phyloP scores from a whole-genome alignment of 2,888 invertebrate species.

The Adelphocoris suturalis region DNA sequence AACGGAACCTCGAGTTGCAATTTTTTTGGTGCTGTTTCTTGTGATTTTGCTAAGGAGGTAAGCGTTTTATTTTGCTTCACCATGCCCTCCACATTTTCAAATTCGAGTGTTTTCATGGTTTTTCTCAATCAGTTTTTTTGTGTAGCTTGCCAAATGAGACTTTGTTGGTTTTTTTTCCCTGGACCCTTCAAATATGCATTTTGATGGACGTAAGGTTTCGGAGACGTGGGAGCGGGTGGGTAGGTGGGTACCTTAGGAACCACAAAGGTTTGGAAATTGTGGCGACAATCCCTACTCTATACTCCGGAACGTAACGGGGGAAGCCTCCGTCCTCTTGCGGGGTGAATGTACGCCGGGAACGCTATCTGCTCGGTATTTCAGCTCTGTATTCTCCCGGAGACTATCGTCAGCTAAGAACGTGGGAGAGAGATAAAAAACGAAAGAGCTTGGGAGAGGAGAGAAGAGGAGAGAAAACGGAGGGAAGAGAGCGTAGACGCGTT shows the following conservation, averaged over 20 bases:
- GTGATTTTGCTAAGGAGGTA: no score
- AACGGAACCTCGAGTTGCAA: no score
- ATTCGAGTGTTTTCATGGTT: no score
- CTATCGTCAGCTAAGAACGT: conserved; percentile 39
- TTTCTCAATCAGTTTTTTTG: no score
- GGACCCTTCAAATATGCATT: no score
- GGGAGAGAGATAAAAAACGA: conserved; percentile 38
- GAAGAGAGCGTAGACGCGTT: conserved; percentile 38
- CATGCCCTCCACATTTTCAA: no score
- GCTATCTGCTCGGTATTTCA: conserved; percentile 59
- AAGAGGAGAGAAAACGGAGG: conserved; percentile 38
- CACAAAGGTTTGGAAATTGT: conserved; percentile 41
- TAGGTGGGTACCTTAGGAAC: conserved; percentile 27
- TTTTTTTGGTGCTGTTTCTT: no score
- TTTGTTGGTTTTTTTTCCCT: no score
- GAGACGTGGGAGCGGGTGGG: not conserved
- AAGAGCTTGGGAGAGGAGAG: conserved; percentile 9
- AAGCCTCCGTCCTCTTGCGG: not conserved
- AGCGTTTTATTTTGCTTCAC: no score
- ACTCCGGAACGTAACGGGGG: conserved; percentile 45
- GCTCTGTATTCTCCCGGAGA: conserved; percentile 45
- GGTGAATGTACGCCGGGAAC: conserved; percentile 55
- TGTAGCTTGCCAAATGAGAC: no score
- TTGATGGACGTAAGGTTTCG: no score
- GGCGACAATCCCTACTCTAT: conserved; percentile 54